These are phyloP conservation scores for Tetramorium bicarinatum DNA, from an alignment of 2,888 invertebrate genomes.

Conservation along the genomic window DNA sequence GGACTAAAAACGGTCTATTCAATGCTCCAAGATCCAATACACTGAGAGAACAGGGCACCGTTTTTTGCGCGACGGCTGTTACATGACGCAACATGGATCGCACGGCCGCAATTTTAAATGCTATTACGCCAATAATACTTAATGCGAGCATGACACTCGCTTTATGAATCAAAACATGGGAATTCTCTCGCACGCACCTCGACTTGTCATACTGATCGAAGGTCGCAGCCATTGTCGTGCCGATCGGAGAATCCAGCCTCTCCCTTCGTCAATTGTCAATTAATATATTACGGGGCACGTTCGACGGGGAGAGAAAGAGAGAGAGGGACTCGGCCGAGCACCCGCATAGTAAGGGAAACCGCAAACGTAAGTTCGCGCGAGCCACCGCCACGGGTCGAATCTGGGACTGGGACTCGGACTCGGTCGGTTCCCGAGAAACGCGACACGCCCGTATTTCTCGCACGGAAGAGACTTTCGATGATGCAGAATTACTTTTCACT, in stretches of 20 bases:
- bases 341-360: constrained; percentile 55
- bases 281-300: constrained; percentile 58
- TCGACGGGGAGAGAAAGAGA: constrained; percentile 48
- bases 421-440: not conserved
- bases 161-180: constrained; percentile 26
- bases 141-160: not conserved
- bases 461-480: too few relatives aligned
- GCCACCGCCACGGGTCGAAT: not conserved
- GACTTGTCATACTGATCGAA: constrained; percentile 91
- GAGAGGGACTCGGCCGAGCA: constrained; percentile 50
- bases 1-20: constrained; percentile 22
- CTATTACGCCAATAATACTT: constrained; percentile 2
- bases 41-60: too few relatives aligned
- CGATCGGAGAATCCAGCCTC: constrained; percentile 40
- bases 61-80: not conserved
- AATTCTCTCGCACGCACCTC: constrained; percentile 86
- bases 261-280: constrained; percentile 66
- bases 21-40: not conserved
- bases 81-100: not conserved
- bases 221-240: constrained; percentile 88
- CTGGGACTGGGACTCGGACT: not conserved
- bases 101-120: constrained; percentile 2
- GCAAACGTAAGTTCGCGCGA: not conserved
- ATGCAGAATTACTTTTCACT: not conserved
- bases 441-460: not conserved